These are phyloP conservation scores for Diglossa cyanea DNA, from an alignment of 2,797 vertebrate species.

Conservation along the genomic window DNA sequence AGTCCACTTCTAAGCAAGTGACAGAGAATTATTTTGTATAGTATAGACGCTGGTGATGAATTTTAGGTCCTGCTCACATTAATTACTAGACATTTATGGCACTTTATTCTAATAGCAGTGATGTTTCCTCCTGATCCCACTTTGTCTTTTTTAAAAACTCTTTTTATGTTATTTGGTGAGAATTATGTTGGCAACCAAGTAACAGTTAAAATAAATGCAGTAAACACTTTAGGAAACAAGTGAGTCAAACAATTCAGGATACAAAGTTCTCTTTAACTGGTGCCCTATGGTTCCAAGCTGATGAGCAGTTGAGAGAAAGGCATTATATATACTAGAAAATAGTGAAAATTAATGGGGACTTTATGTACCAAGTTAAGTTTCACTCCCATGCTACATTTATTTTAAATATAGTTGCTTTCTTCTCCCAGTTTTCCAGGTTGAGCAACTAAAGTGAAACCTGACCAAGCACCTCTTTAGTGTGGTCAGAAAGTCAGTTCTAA, in stretches of 20 bases:
- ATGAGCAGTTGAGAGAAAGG: neutral
- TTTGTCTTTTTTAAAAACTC: neutral
- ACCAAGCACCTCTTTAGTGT: neutral
- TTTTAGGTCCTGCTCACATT: neutral
- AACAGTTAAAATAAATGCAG: neutral
- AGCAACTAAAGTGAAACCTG: neutral
- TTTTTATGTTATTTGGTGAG: neutral
- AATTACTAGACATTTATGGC: neutral
- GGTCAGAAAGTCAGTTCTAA: neutral
- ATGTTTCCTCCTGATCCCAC: neutral
- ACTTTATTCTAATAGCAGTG: neutral
- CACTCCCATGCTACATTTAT: conserved; percentile 32
- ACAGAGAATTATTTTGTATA: neutral
- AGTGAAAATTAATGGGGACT: conserved; percentile 38
- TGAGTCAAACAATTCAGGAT: neutral
- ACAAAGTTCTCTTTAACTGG: neutral
- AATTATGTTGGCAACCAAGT: neutral
- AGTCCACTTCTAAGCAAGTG: neutral
- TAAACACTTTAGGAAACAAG: neutral
- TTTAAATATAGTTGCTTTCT: conserved; percentile 30
- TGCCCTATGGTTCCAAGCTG: neutral
- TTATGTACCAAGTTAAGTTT: conserved; percentile 31
- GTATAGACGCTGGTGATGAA: neutral
- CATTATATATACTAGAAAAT: neutral
- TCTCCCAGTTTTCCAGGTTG: neutral